Evolutionary conservation across 2,113 vertebrate species (phyloP), one percentile per base, ranked within the genome.

Genomic region (Pangasianodon hypophthalmus): DNA sequence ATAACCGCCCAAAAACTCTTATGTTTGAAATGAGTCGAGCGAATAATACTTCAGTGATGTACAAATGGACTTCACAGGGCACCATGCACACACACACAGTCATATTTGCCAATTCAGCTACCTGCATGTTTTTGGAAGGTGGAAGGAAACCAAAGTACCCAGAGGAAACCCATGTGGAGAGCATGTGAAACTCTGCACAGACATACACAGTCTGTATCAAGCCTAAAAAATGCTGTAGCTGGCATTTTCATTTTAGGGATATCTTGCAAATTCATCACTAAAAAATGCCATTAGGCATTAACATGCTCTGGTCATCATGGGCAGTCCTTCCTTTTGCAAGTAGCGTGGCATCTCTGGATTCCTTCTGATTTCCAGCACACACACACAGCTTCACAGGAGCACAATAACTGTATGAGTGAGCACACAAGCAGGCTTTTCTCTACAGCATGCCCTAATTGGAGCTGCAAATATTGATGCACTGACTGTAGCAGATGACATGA

Each of bases 391-490:
- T 71, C 44, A 89, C n/a, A 37, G 84, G 48, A 46, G 48, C 64
- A 87, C 87, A 88, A 90, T 82, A 48, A 88, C 62, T 67, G 44
- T 87, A 87, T 1, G 41, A 80, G 79, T 75, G 79, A 83, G 73
- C 54, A 79, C 48, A 88, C 73, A 90, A 84, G 73, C 87, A 75
- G 73, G 75, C 37, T 18, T 87, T 90, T 91, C 87, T 91, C 37
- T 91, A 52, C 60, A 79, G 56, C 88, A 48, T 84, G 75, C 21
- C 19, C 50, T 75, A 85, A 87, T 87, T 84, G 82, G 80, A 69
- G 48, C 73, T 88, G 58, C 87, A 88, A 89, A 91, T 87, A 87
- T 79, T 88, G 79, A 91, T 81, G 83, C 87, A 64, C 16, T 73
- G 75, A 88, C 64, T 90, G 41, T 56, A 88, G 84, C 32, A 77